Evolutionary conservation across 2,888 invertebrate species (phyloP).

Genomic region (Hoplodrina blanda): DNA sequence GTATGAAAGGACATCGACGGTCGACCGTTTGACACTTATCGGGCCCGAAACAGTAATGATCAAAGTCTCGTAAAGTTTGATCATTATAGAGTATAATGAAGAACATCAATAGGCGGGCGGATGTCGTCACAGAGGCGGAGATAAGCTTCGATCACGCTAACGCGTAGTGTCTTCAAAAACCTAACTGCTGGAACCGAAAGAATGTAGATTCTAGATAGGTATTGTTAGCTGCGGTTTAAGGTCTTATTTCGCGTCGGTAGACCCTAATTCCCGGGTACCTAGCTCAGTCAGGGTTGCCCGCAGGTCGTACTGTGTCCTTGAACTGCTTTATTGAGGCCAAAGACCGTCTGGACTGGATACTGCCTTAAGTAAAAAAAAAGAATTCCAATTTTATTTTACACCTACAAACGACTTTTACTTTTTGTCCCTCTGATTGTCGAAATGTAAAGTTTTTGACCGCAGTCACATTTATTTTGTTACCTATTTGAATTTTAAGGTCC

Average conservation of each 20-base stretch:
- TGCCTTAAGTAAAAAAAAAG: slow-evolving; percentile 37
- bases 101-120: slow-evolving; percentile 44
- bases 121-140: slow-evolving; percentile 46
- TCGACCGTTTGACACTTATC: slow-evolving; percentile 17
- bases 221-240: slow-evolving; percentile 6
- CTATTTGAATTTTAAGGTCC: not conserved
- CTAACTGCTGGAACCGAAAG: slow-evolving; percentile 4
- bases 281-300: slow-evolving; percentile 25
- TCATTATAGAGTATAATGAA: slow-evolving; percentile 53
- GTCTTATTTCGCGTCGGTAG: slow-evolving; percentile 10
- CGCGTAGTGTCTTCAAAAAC: slow-evolving; percentile 32
- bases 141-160: slow-evolving; percentile 44
- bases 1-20: slow-evolving; percentile 1
- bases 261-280: slow-evolving; percentile 40
- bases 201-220: not conserved
- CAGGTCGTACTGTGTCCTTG: slow-evolving; percentile 59
- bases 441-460: slow-evolving; percentile 35
- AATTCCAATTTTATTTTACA: slow-evolving; percentile 50
- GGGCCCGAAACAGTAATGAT: slow-evolving; percentile 16
- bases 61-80: slow-evolving; percentile 49
- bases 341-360: slow-evolving; percentile 63
- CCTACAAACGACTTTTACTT: slow-evolving; percentile 38
- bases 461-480: slow-evolving; percentile 28
- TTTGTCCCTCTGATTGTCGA: slow-evolving; percentile 17
- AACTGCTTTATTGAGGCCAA: slow-evolving; percentile 63